phyloP scores from a whole-genome alignment of 2,797 vertebrate genomes.

The Enteromius argenteus region DNA sequence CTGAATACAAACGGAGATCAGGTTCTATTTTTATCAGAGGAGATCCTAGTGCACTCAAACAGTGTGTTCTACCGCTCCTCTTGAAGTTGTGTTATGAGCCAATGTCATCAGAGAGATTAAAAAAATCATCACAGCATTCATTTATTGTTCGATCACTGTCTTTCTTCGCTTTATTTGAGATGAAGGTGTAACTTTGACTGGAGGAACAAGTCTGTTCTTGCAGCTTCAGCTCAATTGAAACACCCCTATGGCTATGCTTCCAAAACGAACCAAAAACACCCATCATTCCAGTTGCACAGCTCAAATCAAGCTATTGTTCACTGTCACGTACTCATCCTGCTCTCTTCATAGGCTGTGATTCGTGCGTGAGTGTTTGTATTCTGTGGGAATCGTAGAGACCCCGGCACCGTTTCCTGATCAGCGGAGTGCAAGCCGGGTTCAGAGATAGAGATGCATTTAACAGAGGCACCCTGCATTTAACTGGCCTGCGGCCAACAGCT shows the following conservation, averaged over 20 bases:
- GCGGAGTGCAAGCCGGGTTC: slow-evolving; percentile 35
- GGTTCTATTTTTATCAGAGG: not conserved
- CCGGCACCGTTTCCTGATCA: slow-evolving; percentile 57
- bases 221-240: slow-evolving; percentile 60
- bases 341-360: slow-evolving; percentile 50
- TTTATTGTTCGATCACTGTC: slow-evolving; percentile 67
- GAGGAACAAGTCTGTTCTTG: slow-evolving; percentile 73
- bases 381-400: slow-evolving; percentile 50
- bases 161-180: slow-evolving; percentile 55
- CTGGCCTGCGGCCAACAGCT: slow-evolving; percentile 41
- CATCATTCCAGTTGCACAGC: slow-evolving; percentile 64
- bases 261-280: slow-evolving; percentile 59
- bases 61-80: too few species aligned
- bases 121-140: slow-evolving; percentile 69
- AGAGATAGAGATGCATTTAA: slow-evolving; percentile 46
- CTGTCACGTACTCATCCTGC: slow-evolving; percentile 61
- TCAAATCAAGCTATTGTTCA: slow-evolving; percentile 73
- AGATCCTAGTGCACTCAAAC: not conserved
- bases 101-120: slow-evolving; percentile 66
- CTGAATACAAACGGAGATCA: not conserved
- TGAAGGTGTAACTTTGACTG: slow-evolving; percentile 64
- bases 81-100: slow-evolving; percentile 34
- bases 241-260: slow-evolving; percentile 60
- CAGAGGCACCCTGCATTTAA: slow-evolving; percentile 36
- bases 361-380: slow-evolving; percentile 39